Evolutionary conservation across 1,140 invertebrate species (phyloP), one percentile per base, ranked within the genome.

Genomic region (Anthonomus grandis): DNA sequence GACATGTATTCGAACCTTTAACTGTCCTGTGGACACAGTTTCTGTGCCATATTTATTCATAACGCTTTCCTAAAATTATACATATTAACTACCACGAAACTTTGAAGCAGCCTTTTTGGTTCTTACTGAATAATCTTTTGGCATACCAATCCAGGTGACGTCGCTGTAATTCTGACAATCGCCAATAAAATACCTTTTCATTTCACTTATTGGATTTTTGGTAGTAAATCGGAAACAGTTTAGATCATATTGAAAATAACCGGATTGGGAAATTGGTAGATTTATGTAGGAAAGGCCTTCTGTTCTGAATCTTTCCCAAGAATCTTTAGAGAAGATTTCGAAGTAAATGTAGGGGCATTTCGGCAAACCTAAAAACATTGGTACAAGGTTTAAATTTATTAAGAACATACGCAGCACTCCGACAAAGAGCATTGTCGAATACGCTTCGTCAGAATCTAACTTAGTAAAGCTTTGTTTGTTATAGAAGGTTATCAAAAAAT

Each of bases 131-230:
- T 62, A 34, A 23, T 59, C 27, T 25, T 63, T 64, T 2, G 67
- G 63, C 18, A 64, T 12, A 13, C 59, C 62, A 9, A 69, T 60
- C 67, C 70, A 70, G 3, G 51, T 62, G 1, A 68, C 24, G 39
- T 70, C 64, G n/a, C 62, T 51, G 23, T 68, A 70, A 53, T 56
- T 66, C 9, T 58, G 59, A 53, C 55, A 67, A 42, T 71, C 70
- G 0, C 70, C 68, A 15, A 71, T 63, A 38, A 71, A 71, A 56
- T 65, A 71, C 12, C 70, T 39, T 47, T 60, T 62, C 48, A 71
- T 53, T 27, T 68, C 55, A 9, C 59, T 48, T 10, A 25, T 48
- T 8, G 55, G 45, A 23, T 52, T 51, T 10, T 60, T 25, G 0
- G 62, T 36, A 9, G 46, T 49, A 37, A 70, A 65, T 47, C 70